Percentiles rank a stretch among this genome's conserved stretches.
Conservation (phyloP, 2,113 vertebrate species). For the Oryzias curvinotus region DNA sequence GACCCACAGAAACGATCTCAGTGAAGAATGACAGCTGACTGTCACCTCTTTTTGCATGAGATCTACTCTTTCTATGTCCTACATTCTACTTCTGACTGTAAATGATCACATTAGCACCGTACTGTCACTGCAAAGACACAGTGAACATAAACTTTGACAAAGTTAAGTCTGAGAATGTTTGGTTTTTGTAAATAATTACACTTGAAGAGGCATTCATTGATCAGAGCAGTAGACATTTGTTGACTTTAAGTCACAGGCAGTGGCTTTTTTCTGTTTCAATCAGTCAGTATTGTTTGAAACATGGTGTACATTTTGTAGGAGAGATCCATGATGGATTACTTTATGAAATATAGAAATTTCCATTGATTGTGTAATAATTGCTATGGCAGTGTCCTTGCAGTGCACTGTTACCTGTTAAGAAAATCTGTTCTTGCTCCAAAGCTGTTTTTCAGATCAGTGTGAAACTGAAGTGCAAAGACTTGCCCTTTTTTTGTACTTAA, state of each 20-base stretch:
- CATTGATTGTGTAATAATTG: too few species aligned
- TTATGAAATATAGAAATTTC: too few species aligned
- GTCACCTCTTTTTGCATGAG: constrained; percentile 60
- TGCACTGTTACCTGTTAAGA: too few species aligned
- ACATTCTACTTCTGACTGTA: constrained; percentile 49
- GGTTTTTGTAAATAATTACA: constrained; percentile 55
- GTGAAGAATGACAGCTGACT: constrained; percentile 46
- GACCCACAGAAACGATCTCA: neutral
- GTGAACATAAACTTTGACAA: constrained; percentile 43
- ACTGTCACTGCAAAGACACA: constrained; percentile 49
- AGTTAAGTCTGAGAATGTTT: constrained; percentile 32
- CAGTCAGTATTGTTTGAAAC: too few species aligned
- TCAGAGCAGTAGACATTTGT: constrained; percentile 25
- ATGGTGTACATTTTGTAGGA: too few species aligned
- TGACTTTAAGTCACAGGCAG: neutral
- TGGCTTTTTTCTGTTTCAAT: neutral
- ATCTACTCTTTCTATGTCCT: constrained; percentile 30
- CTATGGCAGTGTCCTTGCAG: too few species aligned
- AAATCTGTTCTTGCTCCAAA: neutral
- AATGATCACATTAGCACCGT: constrained; percentile 40
- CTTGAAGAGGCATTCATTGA: constrained; percentile 56
- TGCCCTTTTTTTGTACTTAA: too few species aligned
- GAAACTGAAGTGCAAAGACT: too few species aligned
- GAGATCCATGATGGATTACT: too few species aligned
- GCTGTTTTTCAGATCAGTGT: neutral